These are phyloP conservation scores for Periophthalmus modestus DNA, from an alignment of 2,113 vertebrate genomes.

Conservation along the genomic window DNA sequence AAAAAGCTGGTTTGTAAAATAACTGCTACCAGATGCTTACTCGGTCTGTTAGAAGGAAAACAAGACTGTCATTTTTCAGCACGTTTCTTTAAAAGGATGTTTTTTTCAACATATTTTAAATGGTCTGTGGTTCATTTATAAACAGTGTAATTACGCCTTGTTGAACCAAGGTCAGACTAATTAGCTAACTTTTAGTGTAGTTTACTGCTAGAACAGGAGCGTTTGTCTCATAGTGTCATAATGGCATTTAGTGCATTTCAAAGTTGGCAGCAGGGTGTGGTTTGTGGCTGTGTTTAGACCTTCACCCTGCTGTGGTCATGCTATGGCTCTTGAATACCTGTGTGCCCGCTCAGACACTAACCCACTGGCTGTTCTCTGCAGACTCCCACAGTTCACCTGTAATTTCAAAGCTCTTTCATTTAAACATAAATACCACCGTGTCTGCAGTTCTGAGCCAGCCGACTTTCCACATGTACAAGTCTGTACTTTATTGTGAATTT, in stretches of 20 bases:
- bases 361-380: background rate
- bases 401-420: slow-evolving; percentile 28
- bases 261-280: slow-evolving; percentile 29
- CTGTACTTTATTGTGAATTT: slow-evolving; percentile 39
- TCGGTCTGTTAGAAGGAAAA: slow-evolving; percentile 58
- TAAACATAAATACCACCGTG: slow-evolving; percentile 19
- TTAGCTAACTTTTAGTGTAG: background rate
- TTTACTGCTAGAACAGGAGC: background rate
- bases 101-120: background rate
- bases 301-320: slow-evolving; percentile 36
- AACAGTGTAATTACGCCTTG: background rate
- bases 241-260: slow-evolving; percentile 2
- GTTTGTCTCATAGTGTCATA: background rate
- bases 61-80: slow-evolving; percentile 59
- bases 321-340: slow-evolving; percentile 16
- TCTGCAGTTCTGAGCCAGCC: background rate
- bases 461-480: slow-evolving; percentile 33
- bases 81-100: slow-evolving; percentile 51
- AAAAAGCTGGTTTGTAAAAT: slow-evolving; percentile 75
- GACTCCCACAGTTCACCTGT: slow-evolving; percentile 18
- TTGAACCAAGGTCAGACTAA: background rate
- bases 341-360: slow-evolving; percentile 3
- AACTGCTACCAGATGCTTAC: slow-evolving; percentile 81
- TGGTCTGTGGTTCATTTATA: background rate
- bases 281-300: slow-evolving; percentile 33